A percentile compares a stretch with the other conserved stretches of the same genome.
Conservation (phyloP, 1,140 invertebrate species). For the Papilio machaon region DNA sequence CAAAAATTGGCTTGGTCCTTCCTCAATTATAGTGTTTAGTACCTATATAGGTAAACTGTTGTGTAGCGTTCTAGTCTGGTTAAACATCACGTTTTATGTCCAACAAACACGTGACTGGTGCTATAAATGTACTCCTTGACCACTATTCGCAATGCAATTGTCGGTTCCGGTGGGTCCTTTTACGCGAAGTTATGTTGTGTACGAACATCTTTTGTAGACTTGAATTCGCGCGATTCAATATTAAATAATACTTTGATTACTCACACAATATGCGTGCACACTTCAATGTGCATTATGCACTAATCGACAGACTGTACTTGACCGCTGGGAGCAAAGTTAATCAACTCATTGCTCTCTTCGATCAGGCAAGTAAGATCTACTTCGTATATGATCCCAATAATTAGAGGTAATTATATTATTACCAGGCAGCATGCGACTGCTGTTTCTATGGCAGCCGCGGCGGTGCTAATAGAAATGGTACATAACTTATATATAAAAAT, state of each 20-base stretch:
- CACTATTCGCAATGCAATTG: neutral
- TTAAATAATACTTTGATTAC: neutral
- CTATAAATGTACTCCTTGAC: slow-evolving; percentile 11
- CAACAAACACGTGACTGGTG: neutral
- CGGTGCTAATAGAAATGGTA: no score
- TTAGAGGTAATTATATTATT: no score
- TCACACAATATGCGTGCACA: neutral
- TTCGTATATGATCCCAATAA: no score
- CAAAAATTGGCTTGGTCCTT: neutral
- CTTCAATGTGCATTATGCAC: neutral
- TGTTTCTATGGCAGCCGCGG: no score
- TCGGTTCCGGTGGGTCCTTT: slow-evolving; percentile 1
- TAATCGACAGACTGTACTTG: neutral
- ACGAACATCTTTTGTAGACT: neutral
- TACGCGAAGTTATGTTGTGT: neutral
- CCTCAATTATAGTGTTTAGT: neutral
- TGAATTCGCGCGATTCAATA: neutral
- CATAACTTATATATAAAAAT: neutral
- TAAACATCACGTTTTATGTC: neutral
- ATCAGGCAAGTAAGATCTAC: no score
- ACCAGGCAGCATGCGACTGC: no score
- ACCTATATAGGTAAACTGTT: neutral
- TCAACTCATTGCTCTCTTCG: neutral
- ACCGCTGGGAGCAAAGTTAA: neutral
- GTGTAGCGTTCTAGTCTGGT: neutral